phyloP scores from a whole-genome alignment of 2,797 vertebrate genomes.

The Momotus momota region DNA sequence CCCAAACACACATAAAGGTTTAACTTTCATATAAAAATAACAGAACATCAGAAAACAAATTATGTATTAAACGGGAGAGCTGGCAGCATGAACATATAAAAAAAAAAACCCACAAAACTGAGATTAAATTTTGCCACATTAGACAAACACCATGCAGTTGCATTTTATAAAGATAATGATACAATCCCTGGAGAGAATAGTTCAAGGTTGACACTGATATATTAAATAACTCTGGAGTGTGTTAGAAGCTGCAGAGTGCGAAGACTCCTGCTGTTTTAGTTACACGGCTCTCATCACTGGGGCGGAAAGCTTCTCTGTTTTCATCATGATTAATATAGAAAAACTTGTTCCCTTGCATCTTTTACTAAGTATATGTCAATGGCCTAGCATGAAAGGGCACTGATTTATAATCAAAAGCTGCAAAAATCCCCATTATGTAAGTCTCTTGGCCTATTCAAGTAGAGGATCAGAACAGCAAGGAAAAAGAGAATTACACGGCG shows the following conservation, averaged over 20 bases:
- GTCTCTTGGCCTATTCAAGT: neutral
- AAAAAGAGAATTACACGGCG: neutral
- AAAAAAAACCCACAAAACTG: neutral
- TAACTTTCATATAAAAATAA: neutral
- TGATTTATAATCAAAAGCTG: neutral
- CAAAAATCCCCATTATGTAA: neutral
- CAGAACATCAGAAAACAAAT: neutral
- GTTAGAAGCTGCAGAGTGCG: neutral
- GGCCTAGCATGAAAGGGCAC: neutral
- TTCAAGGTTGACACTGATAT: conserved; percentile 36
- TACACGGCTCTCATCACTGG: neutral
- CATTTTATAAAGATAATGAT: neutral
- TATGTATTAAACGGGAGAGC: neutral
- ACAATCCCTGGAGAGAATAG: neutral
- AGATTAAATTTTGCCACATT: neutral
- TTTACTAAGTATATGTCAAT: neutral
- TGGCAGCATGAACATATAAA: neutral
- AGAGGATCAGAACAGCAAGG: neutral
- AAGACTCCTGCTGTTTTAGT: conserved; percentile 34
- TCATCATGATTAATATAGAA: conserved; percentile 24
- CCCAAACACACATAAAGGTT: neutral
- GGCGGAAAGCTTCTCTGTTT: conserved; percentile 25
- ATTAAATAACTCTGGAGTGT: neutral
- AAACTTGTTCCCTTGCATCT: neutral
- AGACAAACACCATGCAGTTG: neutral